Evolutionary conservation across 2,888 invertebrate species (phyloP).

Genomic region (Tubulanus polymorphus): DNA sequence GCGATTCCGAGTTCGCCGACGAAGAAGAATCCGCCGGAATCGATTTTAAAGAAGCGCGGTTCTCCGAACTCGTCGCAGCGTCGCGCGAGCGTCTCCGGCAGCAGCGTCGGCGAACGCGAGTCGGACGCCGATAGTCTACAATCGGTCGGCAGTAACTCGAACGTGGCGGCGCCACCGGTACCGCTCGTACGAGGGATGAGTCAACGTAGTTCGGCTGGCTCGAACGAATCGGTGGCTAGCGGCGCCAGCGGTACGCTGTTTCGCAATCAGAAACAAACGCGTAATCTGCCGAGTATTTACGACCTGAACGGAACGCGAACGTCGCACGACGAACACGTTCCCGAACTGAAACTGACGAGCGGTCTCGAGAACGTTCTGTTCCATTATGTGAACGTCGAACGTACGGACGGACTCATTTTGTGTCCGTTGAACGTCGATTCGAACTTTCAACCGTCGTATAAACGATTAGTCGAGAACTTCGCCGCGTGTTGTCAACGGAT

Average conservation of each 20-base stretch:
- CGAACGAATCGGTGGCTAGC: constrained; percentile 46
- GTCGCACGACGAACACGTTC: too few species aligned
- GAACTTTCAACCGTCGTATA: constrained; percentile 47
- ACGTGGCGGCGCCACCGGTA: constrained; percentile 7
- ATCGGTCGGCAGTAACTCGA: constrained; percentile 18
- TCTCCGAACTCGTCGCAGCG: background rate
- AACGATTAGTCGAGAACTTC: constrained; percentile 68
- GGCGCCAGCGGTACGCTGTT: constrained; percentile 34
- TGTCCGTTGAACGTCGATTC: constrained; percentile 57
- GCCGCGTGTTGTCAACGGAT: constrained; percentile 68
- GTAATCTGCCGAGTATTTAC: too few species aligned
- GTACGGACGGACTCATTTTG: constrained; percentile 67
- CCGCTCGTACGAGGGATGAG: constrained; percentile 21
- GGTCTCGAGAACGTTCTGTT: constrained; percentile 71
- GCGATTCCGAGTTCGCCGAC: too few species aligned
- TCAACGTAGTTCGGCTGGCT: constrained; percentile 41
- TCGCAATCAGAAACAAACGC: constrained; percentile 14
- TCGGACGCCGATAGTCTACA: constrained; percentile 17
- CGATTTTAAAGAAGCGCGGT: constrained; percentile 19
- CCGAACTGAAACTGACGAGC: constrained; percentile 60
- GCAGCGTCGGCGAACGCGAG: constrained; percentile 3
- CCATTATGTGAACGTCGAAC: constrained; percentile 72
- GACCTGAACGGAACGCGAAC: too few species aligned
- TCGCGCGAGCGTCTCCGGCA: background rate
- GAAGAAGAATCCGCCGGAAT: constrained; percentile 15